These are phyloP conservation scores for Panzeria rudis DNA, from an alignment of 2,888 invertebrate genomes.

Conservation along the genomic window DNA sequence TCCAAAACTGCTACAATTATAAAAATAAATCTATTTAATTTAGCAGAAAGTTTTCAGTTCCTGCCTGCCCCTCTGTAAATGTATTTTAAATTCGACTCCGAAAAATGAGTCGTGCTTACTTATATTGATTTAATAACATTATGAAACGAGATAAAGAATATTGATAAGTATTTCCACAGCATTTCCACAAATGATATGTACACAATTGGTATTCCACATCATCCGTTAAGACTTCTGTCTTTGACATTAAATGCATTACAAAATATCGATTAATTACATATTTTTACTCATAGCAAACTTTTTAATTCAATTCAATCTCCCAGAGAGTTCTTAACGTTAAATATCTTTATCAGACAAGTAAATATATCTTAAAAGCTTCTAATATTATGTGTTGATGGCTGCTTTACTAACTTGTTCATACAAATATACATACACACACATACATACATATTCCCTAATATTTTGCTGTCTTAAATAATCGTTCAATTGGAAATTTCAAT, in stretches of 20 bases:
- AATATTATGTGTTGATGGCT: neutral
- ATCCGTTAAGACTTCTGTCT: neutral
- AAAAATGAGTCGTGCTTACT: no score
- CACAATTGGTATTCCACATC: neutral
- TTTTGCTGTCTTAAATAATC: no score
- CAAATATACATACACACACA: neutral
- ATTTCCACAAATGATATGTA: neutral
- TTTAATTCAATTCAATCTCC: neutral
- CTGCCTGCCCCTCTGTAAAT: no score
- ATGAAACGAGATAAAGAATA: neutral
- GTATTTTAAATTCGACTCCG: no score
- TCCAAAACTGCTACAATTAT: no score
- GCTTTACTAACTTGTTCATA: neutral
- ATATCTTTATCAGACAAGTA: neutral
- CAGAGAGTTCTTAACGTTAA: neutral
- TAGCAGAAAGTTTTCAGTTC: no score
- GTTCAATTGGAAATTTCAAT: no score
- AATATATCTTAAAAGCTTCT: neutral
- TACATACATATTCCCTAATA: neutral
- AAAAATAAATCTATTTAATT: no score
- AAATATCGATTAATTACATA: no score
- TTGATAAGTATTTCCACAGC: neutral
- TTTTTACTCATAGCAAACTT: neutral
- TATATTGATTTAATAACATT: neutral
- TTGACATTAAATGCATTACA: slow-evolving; percentile 1